These are phyloP conservation scores for Takifugu rubripes DNA, from an alignment of 2,797 vertebrate species.

Conservation along the genomic window DNA sequence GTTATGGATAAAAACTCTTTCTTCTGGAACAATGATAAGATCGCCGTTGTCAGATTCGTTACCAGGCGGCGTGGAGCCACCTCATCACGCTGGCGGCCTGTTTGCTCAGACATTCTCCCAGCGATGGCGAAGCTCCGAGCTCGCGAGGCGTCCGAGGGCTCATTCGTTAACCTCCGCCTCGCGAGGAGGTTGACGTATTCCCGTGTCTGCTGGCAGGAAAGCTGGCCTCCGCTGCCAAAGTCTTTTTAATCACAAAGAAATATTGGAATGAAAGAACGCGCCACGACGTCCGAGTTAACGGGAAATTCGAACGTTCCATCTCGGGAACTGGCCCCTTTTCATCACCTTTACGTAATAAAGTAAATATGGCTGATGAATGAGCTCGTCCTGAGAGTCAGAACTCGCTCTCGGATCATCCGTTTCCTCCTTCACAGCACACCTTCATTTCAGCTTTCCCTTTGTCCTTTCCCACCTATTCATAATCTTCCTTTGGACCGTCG, in stretches of 20 bases:
- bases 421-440: constrained; percentile 8
- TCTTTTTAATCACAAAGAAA: background rate
- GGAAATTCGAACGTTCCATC: constrained; percentile 14
- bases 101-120: too few species aligned
- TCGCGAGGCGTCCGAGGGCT: background rate
- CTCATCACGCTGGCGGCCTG: too few species aligned
- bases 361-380: constrained; percentile 15
- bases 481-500: background rate
- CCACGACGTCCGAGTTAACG: constrained; percentile 8
- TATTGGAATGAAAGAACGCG: constrained; percentile 15
- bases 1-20: background rate
- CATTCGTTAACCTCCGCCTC: constrained; percentile 17
- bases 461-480: background rate
- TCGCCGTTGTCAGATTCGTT: too few species aligned
- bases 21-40: constrained; percentile 21
- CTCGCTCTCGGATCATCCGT: background rate
- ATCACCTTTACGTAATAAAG: constrained; percentile 6
- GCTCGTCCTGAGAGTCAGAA: constrained; percentile 2
- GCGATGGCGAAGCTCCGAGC: too few species aligned
- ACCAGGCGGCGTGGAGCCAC: too few species aligned
- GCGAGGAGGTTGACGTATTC: constrained; percentile 21
- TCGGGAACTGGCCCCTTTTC: constrained; percentile 11
- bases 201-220: constrained; percentile 23
- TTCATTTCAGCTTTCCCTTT: background rate
- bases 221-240: constrained; percentile 26